Evolutionary conservation across 2,797 vertebrate species (phyloP), one percentile per base, ranked within the genome.

Genomic region (Leptodactylus fallax): DNA sequence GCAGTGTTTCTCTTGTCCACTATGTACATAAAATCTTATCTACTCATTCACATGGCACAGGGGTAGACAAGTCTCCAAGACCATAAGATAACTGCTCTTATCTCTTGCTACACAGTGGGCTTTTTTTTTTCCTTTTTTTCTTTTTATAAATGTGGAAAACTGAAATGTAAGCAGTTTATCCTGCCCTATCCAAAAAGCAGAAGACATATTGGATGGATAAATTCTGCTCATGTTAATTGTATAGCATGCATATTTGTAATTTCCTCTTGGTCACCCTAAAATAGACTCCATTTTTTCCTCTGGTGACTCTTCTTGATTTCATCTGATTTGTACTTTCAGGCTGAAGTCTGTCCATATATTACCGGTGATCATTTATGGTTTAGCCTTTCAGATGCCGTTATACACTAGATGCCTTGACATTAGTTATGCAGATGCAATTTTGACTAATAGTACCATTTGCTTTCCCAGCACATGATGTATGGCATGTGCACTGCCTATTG

Each of bases 351-450:
- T 14, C 47, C 14, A 25, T 17, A 19, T 65, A 25, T 23, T 25
- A 21, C 19, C 10, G 36, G 11, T 36, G 13, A 71, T 83, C 17
- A n/a, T 25, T 56, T 14, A 11, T 27, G 7, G 51, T 49, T 14
- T 0, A 2, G 19, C 55, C 36, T 58, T n/a, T 60, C 21, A 47
- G 25, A 60, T 74, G 25, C 27, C 3, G 23, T 21, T 58, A 19
- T n/a, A 25, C 27, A 16, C 11, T 60, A 74, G 27, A 23, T 84
- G 53, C 45, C 56, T 84, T 25, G 65, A 47, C 47, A 83, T 71
- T 83, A 60, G 82, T 74, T 84, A 86, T 58, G 77, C 78, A 86
- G 12, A 80, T 81, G 74, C 67, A 69, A 27, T 86, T 79, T 86
- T 86, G 85, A 86, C 53, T 71, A 80, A 80, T 86, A 11, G 61